Conservation (phyloP, 2,113 vertebrate species). For the Oreochromis tanganicae region DNA sequence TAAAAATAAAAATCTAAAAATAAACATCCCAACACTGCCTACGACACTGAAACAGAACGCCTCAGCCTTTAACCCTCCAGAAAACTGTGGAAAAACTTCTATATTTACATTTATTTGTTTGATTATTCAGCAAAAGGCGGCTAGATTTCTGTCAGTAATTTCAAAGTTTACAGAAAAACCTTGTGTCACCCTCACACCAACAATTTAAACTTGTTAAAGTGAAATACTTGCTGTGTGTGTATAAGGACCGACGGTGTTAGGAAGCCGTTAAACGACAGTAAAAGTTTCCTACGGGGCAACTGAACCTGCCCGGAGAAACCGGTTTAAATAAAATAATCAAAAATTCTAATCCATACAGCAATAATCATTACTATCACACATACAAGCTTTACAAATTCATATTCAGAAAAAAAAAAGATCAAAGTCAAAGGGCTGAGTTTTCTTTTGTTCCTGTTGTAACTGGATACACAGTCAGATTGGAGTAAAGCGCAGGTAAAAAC, state of each 20-base stretch:
- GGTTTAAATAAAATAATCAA: background rate
- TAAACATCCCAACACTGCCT: background rate
- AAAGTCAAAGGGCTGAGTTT: background rate
- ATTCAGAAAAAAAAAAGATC: background rate
- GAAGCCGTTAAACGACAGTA: background rate
- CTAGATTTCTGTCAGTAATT: background rate
- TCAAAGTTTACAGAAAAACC: background rate
- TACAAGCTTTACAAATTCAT: background rate
- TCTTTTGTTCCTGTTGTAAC: background rate
- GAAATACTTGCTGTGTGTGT: background rate
- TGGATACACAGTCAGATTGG: background rate
- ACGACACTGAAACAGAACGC: background rate
- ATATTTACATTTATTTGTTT: background rate
- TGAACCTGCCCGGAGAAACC: background rate
- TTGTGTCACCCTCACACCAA: background rate
- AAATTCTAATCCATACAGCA: background rate
- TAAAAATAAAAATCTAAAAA: background rate
- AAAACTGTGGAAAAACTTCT: background rate
- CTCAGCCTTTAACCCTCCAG: background rate
- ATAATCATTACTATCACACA: background rate
- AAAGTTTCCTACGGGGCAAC: background rate
- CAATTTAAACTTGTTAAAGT: background rate
- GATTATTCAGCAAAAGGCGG: background rate
- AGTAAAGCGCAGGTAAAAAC: background rate
- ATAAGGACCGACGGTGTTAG: background rate